phyloP scores from a whole-genome alignment of 2,797 vertebrate genomes.

The Xyrichtys novacula region DNA sequence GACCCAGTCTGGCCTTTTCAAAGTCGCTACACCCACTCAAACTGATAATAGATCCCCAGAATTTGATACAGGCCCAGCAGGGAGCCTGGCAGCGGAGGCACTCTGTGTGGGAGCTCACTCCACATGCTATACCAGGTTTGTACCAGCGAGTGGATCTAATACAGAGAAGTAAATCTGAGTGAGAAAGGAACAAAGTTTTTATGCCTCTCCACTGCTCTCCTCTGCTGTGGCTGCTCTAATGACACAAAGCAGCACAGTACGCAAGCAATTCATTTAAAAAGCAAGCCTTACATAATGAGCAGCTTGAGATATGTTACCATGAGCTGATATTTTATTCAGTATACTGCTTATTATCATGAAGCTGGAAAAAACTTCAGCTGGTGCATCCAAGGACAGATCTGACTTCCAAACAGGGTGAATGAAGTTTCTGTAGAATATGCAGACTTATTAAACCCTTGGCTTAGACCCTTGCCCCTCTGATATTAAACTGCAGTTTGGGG shows the following conservation, averaged over 20 bases:
- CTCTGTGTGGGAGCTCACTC: conserved; percentile 4
- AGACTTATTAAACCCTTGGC: conserved; percentile 54
- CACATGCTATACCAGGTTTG: conserved; percentile 4
- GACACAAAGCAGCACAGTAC: conserved; percentile 32
- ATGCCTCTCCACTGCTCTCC: background rate
- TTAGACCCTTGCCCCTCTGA: conserved; percentile 26
- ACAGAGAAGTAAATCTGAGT: background rate
- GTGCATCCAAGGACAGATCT: conserved; percentile 47
- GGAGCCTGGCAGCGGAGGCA: conserved; percentile 41
- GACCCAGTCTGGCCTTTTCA: conserved; percentile 76
- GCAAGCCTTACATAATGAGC: conserved; percentile 62
- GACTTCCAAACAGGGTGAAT: conserved; percentile 34
- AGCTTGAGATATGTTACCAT: conserved; percentile 48
- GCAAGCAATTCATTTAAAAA: conserved; percentile 55
- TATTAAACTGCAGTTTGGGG: conserved; percentile 62
- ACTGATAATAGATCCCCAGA: conserved; percentile 70
- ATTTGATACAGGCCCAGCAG: conserved; percentile 68
- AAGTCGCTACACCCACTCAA: conserved; percentile 71
- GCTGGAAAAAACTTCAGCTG: conserved; percentile 33
- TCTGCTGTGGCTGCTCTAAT: conserved; percentile 24
- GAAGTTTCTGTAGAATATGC: conserved; percentile 43
- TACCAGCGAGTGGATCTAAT: conserved; percentile 19
- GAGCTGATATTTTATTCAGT: conserved; percentile 62
- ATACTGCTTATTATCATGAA: conserved; percentile 59
- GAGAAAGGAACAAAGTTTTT: conserved; percentile 10